Evolutionary conservation across 2,797 vertebrate genomes (phyloP).

Genomic region (Ambastaia sidthimunki): DNA sequence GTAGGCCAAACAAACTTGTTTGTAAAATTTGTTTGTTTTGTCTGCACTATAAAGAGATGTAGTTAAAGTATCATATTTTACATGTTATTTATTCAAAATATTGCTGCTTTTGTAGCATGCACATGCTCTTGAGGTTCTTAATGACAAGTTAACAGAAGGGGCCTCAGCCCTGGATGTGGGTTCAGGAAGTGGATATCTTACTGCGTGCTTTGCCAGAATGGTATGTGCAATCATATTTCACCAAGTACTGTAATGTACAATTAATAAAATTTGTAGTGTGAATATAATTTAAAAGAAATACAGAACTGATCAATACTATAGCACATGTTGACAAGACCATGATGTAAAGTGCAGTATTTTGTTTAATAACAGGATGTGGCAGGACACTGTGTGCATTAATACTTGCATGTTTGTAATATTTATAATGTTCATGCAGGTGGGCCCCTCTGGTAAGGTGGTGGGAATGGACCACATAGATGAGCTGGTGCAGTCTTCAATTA

Average conservation of each 20-base stretch:
- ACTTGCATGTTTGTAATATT: not conserved
- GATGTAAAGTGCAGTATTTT: not conserved
- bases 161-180: constrained; percentile 88
- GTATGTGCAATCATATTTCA: constrained; percentile 67
- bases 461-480: constrained; percentile 91
- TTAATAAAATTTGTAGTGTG: too few relatives aligned
- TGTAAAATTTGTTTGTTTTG: not conserved
- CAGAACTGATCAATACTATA: too few relatives aligned
- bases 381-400: not conserved
- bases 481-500: constrained; percentile 82
- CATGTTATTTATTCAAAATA: not conserved
- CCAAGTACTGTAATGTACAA: not conserved
- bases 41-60: not conserved
- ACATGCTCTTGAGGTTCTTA: constrained; percentile 87
- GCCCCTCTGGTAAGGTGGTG: constrained; percentile 83
- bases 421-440: constrained; percentile 72
- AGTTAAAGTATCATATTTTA: constrained; percentile 1
- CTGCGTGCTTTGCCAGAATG: constrained; percentile 91
- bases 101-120: constrained; percentile 79
- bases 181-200: constrained; percentile 91
- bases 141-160: constrained; percentile 86
- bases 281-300: too few relatives aligned
- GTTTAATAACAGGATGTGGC: not conserved
- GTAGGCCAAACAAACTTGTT: constrained; percentile 72
- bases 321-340: not conserved